These are phyloP conservation scores for Microcebus jonahi DNA, from an alignment of 2,113 vertebrate genomes.

Conservation along the genomic window DNA sequence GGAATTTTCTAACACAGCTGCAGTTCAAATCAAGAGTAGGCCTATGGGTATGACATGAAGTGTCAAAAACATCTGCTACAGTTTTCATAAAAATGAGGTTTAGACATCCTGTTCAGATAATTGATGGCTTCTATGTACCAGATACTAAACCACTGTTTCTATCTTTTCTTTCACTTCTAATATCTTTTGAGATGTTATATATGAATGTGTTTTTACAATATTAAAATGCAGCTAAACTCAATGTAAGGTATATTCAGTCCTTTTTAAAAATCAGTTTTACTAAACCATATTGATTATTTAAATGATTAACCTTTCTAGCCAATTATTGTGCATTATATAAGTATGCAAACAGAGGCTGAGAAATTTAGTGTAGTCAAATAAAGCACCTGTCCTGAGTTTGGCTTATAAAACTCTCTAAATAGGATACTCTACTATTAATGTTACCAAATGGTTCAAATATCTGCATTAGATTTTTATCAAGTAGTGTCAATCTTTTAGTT, in stretches of 20 bases:
- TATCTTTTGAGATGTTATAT: not conserved
- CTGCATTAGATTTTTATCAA: conserved; percentile 15
- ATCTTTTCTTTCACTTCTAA: not conserved
- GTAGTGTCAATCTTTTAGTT: not conserved
- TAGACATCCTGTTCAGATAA: not conserved
- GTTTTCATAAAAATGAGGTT: not conserved
- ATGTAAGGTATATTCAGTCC: not conserved
- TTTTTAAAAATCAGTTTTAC: not conserved
- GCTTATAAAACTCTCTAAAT: not conserved
- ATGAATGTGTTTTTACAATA: not conserved
- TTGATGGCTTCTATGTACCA: not conserved
- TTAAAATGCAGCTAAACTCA: not conserved
- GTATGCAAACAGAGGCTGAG: not conserved
- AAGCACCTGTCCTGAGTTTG: not conserved
- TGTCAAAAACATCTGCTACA: not conserved
- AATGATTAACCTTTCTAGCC: not conserved
- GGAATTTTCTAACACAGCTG: not conserved
- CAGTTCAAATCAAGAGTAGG: not conserved
- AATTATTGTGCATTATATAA: not conserved
- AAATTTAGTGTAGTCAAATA: not conserved
- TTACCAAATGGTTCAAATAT: not conserved
- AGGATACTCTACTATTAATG: not conserved
- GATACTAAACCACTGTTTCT: not conserved
- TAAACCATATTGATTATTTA: not conserved
- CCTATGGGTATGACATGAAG: not conserved